Evolutionary conservation across 2,888 invertebrate species (phyloP).

Genomic region (Campoplex nolae): DNA sequence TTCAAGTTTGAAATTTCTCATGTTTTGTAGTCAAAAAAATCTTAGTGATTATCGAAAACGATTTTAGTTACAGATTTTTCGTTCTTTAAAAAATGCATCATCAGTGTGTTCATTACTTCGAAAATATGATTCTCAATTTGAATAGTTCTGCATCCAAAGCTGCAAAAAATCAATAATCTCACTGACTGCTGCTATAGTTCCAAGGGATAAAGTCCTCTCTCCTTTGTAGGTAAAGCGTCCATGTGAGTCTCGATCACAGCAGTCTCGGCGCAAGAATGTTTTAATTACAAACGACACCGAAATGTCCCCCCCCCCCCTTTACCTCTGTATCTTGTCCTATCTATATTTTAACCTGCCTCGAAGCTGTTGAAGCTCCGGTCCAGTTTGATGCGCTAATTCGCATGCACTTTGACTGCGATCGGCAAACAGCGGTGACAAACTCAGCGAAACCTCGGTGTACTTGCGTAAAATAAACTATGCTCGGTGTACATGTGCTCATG

Average conservation of each 20-base stretch:
- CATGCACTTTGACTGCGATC: constrained; percentile 83
- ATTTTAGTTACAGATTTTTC: not conserved
- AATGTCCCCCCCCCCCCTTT: not conserved
- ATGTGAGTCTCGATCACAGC: constrained; percentile 21
- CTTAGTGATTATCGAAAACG: not conserved
- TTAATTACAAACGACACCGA: constrained; percentile 76
- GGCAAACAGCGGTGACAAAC: constrained; percentile 77
- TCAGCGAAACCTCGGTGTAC: constrained; percentile 74
- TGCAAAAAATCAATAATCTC: not conserved
- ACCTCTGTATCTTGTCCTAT: not conserved
- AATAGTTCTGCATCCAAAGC: no score
- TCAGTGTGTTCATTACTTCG: no score
- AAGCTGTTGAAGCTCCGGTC: constrained; percentile 25
- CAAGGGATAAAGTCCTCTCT: not conserved
- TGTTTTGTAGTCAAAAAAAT: not conserved
- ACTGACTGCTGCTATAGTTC: not conserved
- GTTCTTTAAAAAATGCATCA: not conserved
- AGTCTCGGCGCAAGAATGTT: constrained; percentile 78
- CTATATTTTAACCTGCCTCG: not conserved
- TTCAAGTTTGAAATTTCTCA: not conserved
- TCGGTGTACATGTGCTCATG: not conserved
- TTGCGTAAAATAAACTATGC: constrained; percentile 43
- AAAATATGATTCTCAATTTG: no score
- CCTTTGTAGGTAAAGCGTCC: constrained; percentile 13
- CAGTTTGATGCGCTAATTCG: constrained; percentile 82